phyloP scores from a whole-genome alignment of 2,113 vertebrate species.

The Ptilonorhynchus violaceus region DNA sequence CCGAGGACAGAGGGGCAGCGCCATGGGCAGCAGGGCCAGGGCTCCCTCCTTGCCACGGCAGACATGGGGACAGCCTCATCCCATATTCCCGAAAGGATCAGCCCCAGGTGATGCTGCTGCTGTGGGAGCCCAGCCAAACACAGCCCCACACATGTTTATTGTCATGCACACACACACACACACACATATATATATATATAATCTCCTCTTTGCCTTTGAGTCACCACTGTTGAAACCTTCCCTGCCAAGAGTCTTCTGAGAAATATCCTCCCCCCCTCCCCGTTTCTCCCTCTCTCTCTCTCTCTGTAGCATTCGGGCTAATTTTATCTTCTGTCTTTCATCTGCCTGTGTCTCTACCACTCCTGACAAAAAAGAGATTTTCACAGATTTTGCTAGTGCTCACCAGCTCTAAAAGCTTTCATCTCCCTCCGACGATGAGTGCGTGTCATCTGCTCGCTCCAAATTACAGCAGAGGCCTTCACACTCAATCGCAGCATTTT shows the following conservation, averaged over 20 bases:
- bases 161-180: neutral
- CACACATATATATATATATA: rapidly evolving
- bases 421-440: conserved; percentile 23
- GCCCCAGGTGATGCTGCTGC: neutral
- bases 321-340: conserved; percentile 68
- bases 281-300: neutral
- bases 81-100: neutral
- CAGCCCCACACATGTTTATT: rapidly evolving
- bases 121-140: neutral
- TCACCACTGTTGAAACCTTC: neutral
- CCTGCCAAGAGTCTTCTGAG: conserved; percentile 4
- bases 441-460: conserved; percentile 56
- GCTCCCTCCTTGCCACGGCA: neutral
- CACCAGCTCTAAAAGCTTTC: conserved; percentile 66
- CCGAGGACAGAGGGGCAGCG: rapidly evolving
- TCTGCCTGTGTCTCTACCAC: conserved; percentile 48
- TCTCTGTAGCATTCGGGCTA: conserved; percentile 22
- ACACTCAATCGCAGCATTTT: conserved; percentile 57
- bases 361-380: conserved; percentile 61
- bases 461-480: conserved; percentile 56
- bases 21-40: rapidly evolving
- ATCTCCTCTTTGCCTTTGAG: neutral
- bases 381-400: conserved; percentile 59
- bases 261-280: neutral
- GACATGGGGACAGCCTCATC: neutral